Conservation (phyloP, 2,113 vertebrate species). For the Microcebus tavaratra region DNA sequence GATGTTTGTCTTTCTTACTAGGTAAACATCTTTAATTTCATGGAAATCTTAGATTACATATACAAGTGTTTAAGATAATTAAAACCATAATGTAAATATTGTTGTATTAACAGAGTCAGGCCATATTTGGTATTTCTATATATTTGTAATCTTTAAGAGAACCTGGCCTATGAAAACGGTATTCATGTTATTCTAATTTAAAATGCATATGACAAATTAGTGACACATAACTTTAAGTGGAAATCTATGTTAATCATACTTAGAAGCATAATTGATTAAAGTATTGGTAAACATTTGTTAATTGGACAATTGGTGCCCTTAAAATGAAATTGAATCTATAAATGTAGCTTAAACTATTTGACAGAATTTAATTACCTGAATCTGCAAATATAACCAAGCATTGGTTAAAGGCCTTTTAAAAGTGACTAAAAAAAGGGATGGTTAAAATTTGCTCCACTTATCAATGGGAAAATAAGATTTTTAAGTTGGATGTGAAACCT, state of each 20-base stretch:
- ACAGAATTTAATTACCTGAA: background rate
- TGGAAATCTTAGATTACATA: background rate
- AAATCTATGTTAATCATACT: background rate
- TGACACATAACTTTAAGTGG: background rate
- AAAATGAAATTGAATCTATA: constrained; percentile 36
- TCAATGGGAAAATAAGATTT: background rate
- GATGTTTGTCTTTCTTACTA: background rate
- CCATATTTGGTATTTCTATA: background rate
- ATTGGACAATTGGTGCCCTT: background rate
- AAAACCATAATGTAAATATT: background rate
- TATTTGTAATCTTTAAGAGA: background rate
- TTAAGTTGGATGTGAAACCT: background rate
- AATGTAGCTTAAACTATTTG: background rate
- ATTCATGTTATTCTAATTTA: background rate
- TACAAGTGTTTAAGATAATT: constrained; percentile 8
- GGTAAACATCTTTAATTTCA: background rate
- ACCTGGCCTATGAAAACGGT: background rate
- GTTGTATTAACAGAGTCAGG: background rate
- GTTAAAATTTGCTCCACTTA: background rate
- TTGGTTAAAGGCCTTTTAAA: background rate
- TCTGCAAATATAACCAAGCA: background rate
- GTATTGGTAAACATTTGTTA: background rate
- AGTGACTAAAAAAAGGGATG: background rate
- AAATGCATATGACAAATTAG: background rate
- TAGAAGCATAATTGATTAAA: constrained; percentile 1